These are phyloP conservation scores for Halichondria panicea DNA, from an alignment of 37 sponge, comb jelly and placozoan species.

Conservation along the genomic window DNA sequence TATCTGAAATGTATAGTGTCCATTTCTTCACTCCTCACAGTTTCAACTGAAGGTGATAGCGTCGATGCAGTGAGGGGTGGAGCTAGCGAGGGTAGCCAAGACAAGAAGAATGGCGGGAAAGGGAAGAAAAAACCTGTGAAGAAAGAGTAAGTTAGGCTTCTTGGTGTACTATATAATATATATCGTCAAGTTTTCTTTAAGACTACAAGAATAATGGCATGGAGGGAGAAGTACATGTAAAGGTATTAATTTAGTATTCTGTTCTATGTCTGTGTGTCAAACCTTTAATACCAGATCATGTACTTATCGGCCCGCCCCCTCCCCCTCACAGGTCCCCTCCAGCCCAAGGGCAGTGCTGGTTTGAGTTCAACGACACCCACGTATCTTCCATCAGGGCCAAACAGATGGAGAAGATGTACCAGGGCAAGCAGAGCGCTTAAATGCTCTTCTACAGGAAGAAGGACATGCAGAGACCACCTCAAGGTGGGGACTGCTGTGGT, in stretches of 20 bases:
- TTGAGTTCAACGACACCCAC: slow-evolving; percentile 77
- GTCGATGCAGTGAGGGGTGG: background rate
- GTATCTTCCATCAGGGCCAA: slow-evolving; percentile 46
- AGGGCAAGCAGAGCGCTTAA: slow-evolving; percentile 88
- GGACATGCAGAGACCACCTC: slow-evolving; percentile 38
- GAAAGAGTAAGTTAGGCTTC: background rate
- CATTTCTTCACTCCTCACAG: background rate
- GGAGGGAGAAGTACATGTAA: too few species aligned
- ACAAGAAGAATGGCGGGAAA: background rate
- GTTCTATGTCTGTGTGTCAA: too few species aligned
- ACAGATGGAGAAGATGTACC: slow-evolving; percentile 62
- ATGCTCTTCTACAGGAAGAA: slow-evolving; percentile 88
- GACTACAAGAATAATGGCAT: too few species aligned
- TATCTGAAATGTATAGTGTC: too few species aligned
- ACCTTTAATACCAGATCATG: too few species aligned
- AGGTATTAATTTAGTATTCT: too few species aligned
- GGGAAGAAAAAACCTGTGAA: background rate
- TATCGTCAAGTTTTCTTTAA: too few species aligned
- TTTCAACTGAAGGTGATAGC: background rate
- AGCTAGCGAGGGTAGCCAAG: background rate
- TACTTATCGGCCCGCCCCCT: too few species aligned
- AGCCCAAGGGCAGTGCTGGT: slow-evolving; percentile 84
- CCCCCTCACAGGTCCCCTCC: too few species aligned
- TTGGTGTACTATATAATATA: too few species aligned
- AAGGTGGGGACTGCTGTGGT: slow-evolving; percentile 43